These are phyloP conservation scores for Heliconius aoede DNA, from an alignment of 2,888 invertebrate species.

Conservation along the genomic window DNA sequence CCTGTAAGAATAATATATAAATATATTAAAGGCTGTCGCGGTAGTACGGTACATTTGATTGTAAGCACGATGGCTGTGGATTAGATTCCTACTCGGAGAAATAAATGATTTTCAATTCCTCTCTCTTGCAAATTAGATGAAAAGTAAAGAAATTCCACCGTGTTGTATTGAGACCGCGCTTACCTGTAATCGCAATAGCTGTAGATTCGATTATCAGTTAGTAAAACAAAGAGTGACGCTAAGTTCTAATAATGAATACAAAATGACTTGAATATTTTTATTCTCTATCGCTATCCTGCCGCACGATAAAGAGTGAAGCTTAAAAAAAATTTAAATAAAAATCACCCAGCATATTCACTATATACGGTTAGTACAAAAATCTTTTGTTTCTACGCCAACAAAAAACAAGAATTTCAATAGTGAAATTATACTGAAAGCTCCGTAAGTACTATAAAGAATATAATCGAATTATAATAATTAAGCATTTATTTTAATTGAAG, in stretches of 20 bases:
- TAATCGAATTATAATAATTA: conserved; percentile 20
- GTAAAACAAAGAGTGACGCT: neutral
- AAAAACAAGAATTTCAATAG: conserved; percentile 1
- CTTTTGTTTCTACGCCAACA: conserved; percentile 1
- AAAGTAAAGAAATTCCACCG: too few species aligned
- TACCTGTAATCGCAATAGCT: too few species aligned
- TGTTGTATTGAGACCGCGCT: too few species aligned
- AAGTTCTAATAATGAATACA: neutral
- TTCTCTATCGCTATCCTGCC: neutral
- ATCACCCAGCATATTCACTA: neutral
- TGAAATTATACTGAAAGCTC: conserved; percentile 10
- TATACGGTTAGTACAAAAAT: conserved; percentile 3
- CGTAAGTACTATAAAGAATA: conserved; percentile 16
- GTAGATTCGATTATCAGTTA: too few species aligned
- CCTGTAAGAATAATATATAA: too few species aligned
- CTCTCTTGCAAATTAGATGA: too few species aligned
- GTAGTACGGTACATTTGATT: too few species aligned
- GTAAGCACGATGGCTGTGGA: too few species aligned
- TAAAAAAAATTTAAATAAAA: neutral
- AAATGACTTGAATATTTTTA: neutral
- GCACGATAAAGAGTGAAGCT: neutral
- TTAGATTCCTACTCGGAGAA: too few species aligned
- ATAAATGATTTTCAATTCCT: too few species aligned
- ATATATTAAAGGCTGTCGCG: too few species aligned
- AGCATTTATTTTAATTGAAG: conserved; percentile 23